Evolutionary conservation across 2,888 invertebrate species (phyloP).

Genomic region (Leucozona laternaria): DNA sequence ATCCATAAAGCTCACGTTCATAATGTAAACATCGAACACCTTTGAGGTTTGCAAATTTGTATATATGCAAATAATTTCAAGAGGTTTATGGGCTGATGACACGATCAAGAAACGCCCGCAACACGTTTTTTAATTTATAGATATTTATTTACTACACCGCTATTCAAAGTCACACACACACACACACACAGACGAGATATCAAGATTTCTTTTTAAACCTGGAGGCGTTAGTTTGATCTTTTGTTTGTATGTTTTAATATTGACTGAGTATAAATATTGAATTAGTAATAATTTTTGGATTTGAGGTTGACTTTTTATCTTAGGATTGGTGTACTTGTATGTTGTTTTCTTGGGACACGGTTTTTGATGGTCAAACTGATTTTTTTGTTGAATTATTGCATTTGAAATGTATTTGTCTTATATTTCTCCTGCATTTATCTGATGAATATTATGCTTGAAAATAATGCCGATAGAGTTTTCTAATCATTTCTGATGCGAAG

Average conservation of each 20-base stretch:
- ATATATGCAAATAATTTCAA: slow-evolving; percentile 29
- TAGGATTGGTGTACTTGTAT: background rate
- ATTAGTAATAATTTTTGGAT: background rate
- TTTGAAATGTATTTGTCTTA: background rate
- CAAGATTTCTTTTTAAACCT: slow-evolving; percentile 5
- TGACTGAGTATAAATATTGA: background rate
- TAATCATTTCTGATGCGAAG: too few species aligned
- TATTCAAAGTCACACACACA: background rate
- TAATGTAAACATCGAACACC: background rate
- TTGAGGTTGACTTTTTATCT: background rate
- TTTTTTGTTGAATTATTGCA: background rate
- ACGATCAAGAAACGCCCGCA: slow-evolving; percentile 8
- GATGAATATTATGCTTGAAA: too few species aligned
- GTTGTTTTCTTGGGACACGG: background rate
- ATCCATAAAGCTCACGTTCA: slow-evolving; percentile 6
- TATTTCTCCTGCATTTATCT: background rate
- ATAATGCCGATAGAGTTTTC: too few species aligned
- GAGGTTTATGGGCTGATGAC: slow-evolving; percentile 37
- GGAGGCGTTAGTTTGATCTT: background rate
- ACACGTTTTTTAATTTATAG: background rate
- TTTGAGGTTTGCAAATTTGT: slow-evolving; percentile 28
- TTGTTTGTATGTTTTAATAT: background rate
- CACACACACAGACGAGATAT: background rate
- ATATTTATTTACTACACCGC: background rate
- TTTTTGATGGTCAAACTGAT: too few species aligned